Base-by-base conservation (phyloP, 2,113 vertebrate species). In the Cyprinodon variegatus region DNA sequence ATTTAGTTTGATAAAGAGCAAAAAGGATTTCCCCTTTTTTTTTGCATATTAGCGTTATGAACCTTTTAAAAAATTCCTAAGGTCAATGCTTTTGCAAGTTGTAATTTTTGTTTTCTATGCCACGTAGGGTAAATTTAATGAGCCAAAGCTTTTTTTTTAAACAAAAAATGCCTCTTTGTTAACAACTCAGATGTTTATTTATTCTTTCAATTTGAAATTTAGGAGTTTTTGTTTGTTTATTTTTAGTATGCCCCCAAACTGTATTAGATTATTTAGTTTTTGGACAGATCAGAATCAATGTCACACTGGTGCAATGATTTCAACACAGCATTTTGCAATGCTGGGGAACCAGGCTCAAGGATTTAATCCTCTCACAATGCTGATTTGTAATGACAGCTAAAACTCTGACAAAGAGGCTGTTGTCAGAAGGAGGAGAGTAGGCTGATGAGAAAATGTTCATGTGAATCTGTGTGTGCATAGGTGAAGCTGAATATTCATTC, bases 311-410 rank as follows among this genome's bases (percentile, higher is more conserved):
- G 84, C 17, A 72, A 83, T 72, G 85, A 76, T 89, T 87, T 86
- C 75, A 77, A 82, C 83, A 73, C 85, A 78, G 79, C 74, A 72
- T 48, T 1, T 5, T 74, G 81, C 88, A 86, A 85, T 80, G 50
- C 77, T 43, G 63, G 74, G 59, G 66, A 65, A 63, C 64, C 71
- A 62, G 61, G 85, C 70, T 80, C 87, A 86, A 89, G 84, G 68
- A 53, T 88, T 84, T 90, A 93, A 93, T 91, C 90, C 91, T 80
- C 69, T 68, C 79, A 78, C 83, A 70, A 74, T 29, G 65, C 72
- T 83, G 83, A 81, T 90, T 86, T 84, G 77, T 72, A 81, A 91
- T 87, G 86, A 85, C 65, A 46, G 61, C 78, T 85, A 68, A 77
- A 79, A 85, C 84, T 83, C 86, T 76, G 76, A 90, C 74, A 87